Evolutionary conservation across 1,140 invertebrate genomes (phyloP), one percentile per base, ranked within the genome.

Genomic region (Calycopis cecrops): DNA sequence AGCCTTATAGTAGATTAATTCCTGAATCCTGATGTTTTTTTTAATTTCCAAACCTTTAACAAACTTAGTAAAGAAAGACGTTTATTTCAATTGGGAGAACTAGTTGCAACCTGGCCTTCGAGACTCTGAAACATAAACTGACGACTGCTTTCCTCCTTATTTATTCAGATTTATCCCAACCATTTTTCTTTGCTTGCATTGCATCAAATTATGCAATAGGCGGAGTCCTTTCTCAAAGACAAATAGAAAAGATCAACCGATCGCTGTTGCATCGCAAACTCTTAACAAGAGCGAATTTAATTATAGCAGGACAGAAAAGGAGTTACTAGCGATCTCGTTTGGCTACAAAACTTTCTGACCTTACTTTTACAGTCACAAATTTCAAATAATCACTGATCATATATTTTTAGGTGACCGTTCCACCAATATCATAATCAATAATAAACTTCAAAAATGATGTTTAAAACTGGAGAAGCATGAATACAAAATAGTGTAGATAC

Each of bases 61-160:
- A 12, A 50, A 48, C 17, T 48, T 66, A 6, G 34, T 54, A 11
- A 60, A 68, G 35, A 65, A 64, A 52, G 60, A 63, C 21, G 52
- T 12, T 2, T 18, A 38, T 14, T 54, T 54, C 10, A 35, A n/a
- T n/a, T 54, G 52, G 44, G 35, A 61, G 12, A 53, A 56, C 18
- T 4, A 57, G 44, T 42, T 58, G 4, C 51, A 56, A 48, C n/a
- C 35, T 56, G 7, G 53, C 48, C n/a, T n/a, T n/a, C n/a, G n/a
- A n/a, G n/a, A n/a, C 9, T 55, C 58, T 21, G 56, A 58, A 11
- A 37, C 40, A 28, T 16, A 53, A 53, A 53, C 33, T 53, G 7
- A 53, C 33, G 11, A 28, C 52, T 33, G 40, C 38, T n/a, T n/a
- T n/a, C n/a, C n/a, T n/a, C 16, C 12, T 44, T 38, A 38, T 21